phyloP scores from a whole-genome alignment of 2,888 invertebrate genomes.

The Drosophila hamatofila region DNA sequence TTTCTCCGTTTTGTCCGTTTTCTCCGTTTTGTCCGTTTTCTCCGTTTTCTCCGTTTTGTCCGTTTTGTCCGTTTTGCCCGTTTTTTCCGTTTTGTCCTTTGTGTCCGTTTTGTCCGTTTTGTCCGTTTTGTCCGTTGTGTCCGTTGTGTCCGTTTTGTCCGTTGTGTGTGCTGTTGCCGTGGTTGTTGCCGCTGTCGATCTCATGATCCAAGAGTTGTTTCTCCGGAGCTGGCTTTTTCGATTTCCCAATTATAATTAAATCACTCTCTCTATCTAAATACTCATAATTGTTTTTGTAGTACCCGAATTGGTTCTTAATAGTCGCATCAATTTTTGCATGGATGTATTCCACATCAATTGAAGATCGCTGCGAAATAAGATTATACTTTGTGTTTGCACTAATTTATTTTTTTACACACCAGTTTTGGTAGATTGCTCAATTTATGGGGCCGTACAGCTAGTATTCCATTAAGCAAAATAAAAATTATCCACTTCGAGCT shows the following conservation, averaged over 20 bases:
- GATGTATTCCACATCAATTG: not conserved
- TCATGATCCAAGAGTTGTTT: no score
- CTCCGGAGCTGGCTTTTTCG: not conserved
- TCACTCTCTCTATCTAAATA: not conserved
- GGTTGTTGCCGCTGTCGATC: rapidly evolving
- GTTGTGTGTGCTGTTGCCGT: no score
- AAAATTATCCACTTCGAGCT: not conserved
- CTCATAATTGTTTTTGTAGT: not conserved
- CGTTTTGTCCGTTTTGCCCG: no score
- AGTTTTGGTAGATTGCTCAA: not conserved
- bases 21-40: no score
- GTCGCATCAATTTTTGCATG: not conserved
- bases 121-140: no score
- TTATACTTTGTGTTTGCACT: not conserved
- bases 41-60: no score
- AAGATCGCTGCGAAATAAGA: not conserved
- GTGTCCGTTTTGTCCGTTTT: no score
- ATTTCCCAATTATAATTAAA: not conserved
- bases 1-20: no score
- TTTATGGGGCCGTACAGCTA: not conserved
- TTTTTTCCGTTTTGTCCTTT: no score
- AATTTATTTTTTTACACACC: not conserved
- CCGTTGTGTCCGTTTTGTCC: no score
- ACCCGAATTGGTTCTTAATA: not conserved
- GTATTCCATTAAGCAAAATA: not conserved